Conservation (phyloP, 2,888 invertebrate species). For the Allolobophora icterica region DNA sequence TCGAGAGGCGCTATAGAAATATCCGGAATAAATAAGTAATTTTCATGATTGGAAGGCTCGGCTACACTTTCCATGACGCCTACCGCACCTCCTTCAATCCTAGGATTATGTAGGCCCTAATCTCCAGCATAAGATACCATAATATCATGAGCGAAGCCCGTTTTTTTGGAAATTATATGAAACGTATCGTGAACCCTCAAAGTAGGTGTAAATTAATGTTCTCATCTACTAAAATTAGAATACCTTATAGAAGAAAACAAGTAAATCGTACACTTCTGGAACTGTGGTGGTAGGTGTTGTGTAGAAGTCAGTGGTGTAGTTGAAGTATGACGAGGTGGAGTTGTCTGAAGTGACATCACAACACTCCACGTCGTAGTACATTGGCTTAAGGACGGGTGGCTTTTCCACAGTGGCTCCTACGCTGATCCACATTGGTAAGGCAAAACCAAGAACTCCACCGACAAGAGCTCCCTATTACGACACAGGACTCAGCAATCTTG, state of each 20-base stretch:
- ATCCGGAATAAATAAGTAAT: no score
- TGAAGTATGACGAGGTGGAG: background rate
- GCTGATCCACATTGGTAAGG: conserved; percentile 56
- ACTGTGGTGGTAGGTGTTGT: background rate
- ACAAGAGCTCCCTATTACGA: conserved; percentile 46
- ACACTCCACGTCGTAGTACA: conserved; percentile 32
- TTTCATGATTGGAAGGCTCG: no score
- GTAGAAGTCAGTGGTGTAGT: background rate
- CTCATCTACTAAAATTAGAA: no score
- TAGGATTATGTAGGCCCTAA: no score
- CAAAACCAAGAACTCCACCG: conserved; percentile 53
- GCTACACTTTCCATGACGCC: no score
- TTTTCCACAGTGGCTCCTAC: conserved; percentile 52
- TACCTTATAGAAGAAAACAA: background rate
- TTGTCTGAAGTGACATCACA: conserved; percentile 27
- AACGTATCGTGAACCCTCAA: no score
- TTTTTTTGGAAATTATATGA: no score
- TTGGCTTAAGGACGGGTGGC: conserved; percentile 28
- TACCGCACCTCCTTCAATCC: no score
- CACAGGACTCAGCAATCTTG: background rate
- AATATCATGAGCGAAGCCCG: no score
- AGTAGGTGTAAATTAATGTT: no score
- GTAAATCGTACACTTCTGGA: background rate
- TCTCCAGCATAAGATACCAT: no score
- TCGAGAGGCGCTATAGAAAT: no score